Conservation (phyloP, 2,888 invertebrate species). For the Oasisia sp. region DNA sequence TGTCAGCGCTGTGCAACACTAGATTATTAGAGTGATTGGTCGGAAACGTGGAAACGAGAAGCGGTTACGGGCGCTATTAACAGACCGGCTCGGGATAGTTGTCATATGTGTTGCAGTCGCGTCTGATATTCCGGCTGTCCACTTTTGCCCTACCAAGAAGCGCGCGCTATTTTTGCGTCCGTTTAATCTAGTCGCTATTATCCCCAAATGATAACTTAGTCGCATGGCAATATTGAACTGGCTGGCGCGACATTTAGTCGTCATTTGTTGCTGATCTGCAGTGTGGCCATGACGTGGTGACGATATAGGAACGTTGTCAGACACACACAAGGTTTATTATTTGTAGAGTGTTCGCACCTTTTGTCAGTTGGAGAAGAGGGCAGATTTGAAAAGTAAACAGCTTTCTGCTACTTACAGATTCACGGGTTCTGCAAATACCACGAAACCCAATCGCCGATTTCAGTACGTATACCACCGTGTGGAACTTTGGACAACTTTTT, state of each 20-base stretch:
- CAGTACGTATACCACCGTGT: no score
- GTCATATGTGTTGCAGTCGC: not conserved
- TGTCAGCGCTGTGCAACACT: not conserved
- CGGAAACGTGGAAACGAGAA: not conserved
- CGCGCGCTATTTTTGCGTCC: not conserved
- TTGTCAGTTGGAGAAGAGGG: not conserved
- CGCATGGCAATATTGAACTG: not conserved
- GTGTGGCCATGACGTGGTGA: not conserved
- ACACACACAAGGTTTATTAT: not conserved
- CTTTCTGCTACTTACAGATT: not conserved
- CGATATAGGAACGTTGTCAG: not conserved
- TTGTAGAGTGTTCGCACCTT: not conserved
- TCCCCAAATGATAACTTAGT: not conserved
- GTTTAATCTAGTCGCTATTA: not conserved
- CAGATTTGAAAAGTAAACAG: not conserved
- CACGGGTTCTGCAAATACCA: not conserved
- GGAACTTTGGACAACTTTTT: no score
- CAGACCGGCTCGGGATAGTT: not conserved
- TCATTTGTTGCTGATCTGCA: not conserved
- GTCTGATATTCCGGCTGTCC: not conserved
- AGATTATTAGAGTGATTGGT: slow-evolving; percentile 17
- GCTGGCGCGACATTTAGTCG: not conserved
- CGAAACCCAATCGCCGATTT: not conserved
- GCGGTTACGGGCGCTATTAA: not conserved
- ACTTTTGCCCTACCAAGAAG: not conserved